Base-by-base conservation (phyloP, 2,113 vertebrate genomes). In the Pluvialis apricaria region DNA sequence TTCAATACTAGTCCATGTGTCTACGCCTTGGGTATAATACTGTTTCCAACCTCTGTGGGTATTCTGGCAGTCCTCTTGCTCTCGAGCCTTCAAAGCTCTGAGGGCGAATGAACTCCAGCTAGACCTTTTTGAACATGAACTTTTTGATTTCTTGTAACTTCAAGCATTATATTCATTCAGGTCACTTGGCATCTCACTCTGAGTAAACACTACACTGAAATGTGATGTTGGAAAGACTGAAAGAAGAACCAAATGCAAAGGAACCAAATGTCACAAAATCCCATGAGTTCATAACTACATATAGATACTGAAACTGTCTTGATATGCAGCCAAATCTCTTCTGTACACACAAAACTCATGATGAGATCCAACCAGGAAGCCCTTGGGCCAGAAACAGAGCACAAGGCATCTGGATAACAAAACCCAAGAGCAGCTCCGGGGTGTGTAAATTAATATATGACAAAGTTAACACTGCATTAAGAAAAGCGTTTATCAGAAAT, bases 11-110 rank as follows among this genome's bases (percentile, higher is more conserved):
- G 10, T 32, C 32, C 7, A 0, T 47, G 47, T 16, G 5, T 72
- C 31, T 80, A 25, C 6, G 10, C 36, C 58, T 40, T 81, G 40
- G 10, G 16, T 47, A 6, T 6, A 47, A 62, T 38, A 36, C 11
- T 47, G 15, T 44, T 73, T 85, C 36, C 32, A 69, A 3, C 3
- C 9, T 62, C 29, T 1, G 0, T 8, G 15, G 77, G n/a, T 34
- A 16, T 86, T 83, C 69, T 89, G 44, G 24, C 19, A 4, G 2
- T 75, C 20, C 9, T 82, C 36, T 72, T 76, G 25, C 36, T 71
- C 52, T 51, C 1, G 9, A 38, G 54, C 15, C 29, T 55, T 45
- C 45, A 71, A 24, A 82, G 32, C 38, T 88, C 49, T 57, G 22
- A 36, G 40, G 15, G n/a, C 1, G 1, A 78, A 40, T 19, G 49